Conservation (phyloP, 1,140 invertebrate species). For the Temnothorax longispinosus region DNA sequence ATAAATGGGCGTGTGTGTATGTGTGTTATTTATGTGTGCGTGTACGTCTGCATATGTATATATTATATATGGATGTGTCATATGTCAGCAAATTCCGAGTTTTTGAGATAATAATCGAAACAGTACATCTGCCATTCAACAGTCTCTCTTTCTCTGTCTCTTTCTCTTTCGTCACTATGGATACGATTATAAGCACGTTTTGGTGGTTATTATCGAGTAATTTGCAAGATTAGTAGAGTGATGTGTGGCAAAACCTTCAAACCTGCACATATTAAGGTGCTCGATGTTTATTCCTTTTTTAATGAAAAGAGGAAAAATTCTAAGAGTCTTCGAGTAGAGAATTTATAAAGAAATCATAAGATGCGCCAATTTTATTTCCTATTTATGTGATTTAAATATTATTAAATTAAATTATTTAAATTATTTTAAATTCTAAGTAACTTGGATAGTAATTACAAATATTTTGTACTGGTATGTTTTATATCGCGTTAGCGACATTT, state of each 20-base stretch:
- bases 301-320: not conserved
- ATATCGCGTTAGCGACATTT: too few relatives aligned
- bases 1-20: not conserved
- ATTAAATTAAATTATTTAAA: not conserved
- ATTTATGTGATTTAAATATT: not conserved
- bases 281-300: not conserved
- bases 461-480: too few relatives aligned
- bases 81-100: conserved; percentile 66
- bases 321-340: not conserved
- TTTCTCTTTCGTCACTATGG: conserved; percentile 7
- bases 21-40: not conserved
- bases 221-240: conserved; percentile 3
- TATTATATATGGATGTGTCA: not conserved
- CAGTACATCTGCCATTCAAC: conserved; percentile 59
- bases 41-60: not conserved
- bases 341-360: not conserved
- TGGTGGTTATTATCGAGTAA: conserved; percentile 61
- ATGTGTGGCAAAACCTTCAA: not conserved
- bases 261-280: not conserved
- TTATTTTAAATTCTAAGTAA: not conserved
- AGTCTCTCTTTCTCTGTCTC: not conserved
- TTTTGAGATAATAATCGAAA: conserved; percentile 67
- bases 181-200: conserved; percentile 67
- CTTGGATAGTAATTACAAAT: too few relatives aligned
- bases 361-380: not conserved